Conservation (phyloP, 2,888 invertebrate genomes). For the Cerastis rubricosa region DNA sequence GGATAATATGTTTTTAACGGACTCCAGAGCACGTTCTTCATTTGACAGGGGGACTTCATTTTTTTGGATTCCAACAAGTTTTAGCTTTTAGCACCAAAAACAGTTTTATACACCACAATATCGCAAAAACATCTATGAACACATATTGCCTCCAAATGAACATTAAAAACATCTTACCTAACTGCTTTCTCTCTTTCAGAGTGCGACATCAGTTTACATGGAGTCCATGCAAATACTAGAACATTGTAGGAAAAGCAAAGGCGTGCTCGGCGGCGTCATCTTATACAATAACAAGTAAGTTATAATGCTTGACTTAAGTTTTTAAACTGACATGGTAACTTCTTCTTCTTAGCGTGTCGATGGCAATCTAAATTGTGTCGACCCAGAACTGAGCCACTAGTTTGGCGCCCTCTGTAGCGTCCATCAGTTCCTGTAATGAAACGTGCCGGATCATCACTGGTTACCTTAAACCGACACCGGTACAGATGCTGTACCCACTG, state of each 20-base stretch:
- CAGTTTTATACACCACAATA: background rate
- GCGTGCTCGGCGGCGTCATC: slow-evolving; percentile 96
- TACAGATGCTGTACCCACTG: too few relatives aligned
- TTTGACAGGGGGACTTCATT: background rate
- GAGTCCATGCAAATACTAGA: slow-evolving; percentile 97
- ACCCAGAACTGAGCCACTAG: too few relatives aligned
- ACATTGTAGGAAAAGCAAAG: slow-evolving; percentile 94
- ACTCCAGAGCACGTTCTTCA: background rate
- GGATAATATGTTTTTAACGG: background rate
- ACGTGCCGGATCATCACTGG: too few relatives aligned
- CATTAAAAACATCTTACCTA: background rate
- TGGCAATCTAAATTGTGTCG: too few relatives aligned
- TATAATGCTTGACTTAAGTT: background rate
- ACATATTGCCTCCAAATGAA: background rate
- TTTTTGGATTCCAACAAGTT: background rate
- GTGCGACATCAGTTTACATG: slow-evolving; percentile 96
- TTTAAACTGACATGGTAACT: too few relatives aligned
- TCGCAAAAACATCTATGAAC: background rate
- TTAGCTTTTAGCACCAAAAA: background rate
- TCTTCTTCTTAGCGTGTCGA: too few relatives aligned
- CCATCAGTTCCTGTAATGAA: too few relatives aligned
- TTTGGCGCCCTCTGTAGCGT: too few relatives aligned
- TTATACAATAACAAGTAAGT: slow-evolving; percentile 97
- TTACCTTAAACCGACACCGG: too few relatives aligned
- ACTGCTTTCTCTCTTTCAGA: slow-evolving; percentile 88